Evolutionary conservation across 2,113 vertebrate species (phyloP).

Genomic region (Triplophysa siluroides): DNA sequence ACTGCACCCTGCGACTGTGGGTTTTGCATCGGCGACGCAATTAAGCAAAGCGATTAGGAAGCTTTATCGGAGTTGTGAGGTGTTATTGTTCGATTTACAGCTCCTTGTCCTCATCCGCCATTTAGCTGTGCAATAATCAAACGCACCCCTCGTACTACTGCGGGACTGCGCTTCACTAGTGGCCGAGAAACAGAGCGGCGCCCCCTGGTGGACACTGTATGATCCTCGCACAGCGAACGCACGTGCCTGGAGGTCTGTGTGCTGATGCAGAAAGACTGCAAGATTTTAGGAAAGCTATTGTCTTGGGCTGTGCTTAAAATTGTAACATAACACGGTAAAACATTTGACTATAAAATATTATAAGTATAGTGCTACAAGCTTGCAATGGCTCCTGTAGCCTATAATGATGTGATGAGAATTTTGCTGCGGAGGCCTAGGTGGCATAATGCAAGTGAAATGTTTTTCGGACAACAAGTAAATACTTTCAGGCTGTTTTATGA

Average conservation of each 20-base stretch:
- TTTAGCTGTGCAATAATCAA: constrained; percentile 79
- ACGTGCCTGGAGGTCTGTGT: constrained; percentile 9
- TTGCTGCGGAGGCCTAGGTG: too few species aligned
- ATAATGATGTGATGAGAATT: too few species aligned
- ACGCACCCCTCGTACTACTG: constrained; percentile 77
- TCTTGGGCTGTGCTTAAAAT: too few species aligned
- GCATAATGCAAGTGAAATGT: too few species aligned
- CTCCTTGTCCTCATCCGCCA: constrained; percentile 77
- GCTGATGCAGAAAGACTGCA: too few species aligned
- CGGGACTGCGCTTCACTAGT: constrained; percentile 38
- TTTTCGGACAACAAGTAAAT: too few species aligned
- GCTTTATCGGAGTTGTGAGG: constrained; percentile 45
- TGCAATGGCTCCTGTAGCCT: too few species aligned
- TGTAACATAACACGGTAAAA: too few species aligned
- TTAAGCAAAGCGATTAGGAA: constrained; percentile 45
- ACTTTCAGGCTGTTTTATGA: too few species aligned
- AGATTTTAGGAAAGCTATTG: too few species aligned
- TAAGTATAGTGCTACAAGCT: too few species aligned
- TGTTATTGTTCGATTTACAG: constrained; percentile 77
- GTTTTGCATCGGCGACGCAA: constrained; percentile 28
- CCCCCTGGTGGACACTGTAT: constrained; percentile 46
- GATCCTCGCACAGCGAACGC: neutral
- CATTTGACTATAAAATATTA: too few species aligned
- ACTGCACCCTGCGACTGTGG: constrained; percentile 16
- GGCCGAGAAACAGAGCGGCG: constrained; percentile 53